Conservation (phyloP, 2,113 vertebrate genomes). For the Mugil cephalus region DNA sequence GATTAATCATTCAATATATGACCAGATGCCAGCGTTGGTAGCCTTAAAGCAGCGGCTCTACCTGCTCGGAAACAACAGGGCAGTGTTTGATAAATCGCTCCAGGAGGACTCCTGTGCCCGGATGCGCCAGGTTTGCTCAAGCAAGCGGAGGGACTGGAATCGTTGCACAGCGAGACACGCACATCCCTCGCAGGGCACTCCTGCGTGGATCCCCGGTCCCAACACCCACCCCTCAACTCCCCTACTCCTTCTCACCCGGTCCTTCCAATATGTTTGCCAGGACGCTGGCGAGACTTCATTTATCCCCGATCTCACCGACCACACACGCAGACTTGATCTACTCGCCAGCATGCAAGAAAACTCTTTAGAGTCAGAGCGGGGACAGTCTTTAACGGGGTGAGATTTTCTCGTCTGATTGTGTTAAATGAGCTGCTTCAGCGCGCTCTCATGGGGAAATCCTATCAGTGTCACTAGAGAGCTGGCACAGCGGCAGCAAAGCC, state of each 20-base stretch:
- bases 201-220: conserved; percentile 31
- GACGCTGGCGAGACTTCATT: conserved; percentile 39
- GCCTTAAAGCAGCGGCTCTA: conserved; percentile 1
- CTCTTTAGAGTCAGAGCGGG: not conserved
- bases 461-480: conserved; percentile 68
- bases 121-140: conserved; percentile 57
- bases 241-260: not conserved
- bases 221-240: not conserved
- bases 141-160: conserved; percentile 43
- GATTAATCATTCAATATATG: conserved; percentile 45
- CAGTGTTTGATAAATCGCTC: conserved; percentile 56
- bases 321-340: not conserved
- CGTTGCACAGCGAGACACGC: conserved; percentile 49
- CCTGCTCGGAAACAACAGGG: conserved; percentile 16
- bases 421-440: conserved; percentile 68
- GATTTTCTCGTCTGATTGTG: conserved; percentile 58
- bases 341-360: conserved; percentile 14
- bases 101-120: conserved; percentile 35
- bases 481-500: conserved; percentile 53
- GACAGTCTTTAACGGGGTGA: conserved; percentile 28
- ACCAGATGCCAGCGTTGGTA: conserved; percentile 38
- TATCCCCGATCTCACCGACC: not conserved
- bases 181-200: conserved; percentile 35
- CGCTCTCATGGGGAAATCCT: conserved; percentile 59
- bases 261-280: conserved; percentile 27